These are phyloP conservation scores for Rhinolophus sinicus DNA, from an alignment of 2,113 vertebrate species.

Conservation along the genomic window DNA sequence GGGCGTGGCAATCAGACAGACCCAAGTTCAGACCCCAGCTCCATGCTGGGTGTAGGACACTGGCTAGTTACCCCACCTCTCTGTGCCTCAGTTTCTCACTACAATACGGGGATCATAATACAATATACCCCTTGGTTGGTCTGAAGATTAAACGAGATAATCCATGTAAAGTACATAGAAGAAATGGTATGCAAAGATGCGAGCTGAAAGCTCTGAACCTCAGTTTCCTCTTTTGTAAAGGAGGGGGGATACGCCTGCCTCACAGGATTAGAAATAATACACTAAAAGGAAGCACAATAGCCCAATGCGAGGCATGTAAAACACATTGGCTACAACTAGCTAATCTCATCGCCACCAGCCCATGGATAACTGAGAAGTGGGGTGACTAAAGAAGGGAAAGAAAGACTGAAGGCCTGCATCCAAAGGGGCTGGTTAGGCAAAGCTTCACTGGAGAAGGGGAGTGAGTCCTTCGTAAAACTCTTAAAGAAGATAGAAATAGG, in stretches of 20 bases:
- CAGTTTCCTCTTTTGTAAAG: neutral
- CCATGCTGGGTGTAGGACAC: rapidly evolving
- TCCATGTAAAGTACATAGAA: neutral
- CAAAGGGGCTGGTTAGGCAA: neutral
- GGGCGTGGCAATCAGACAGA: neutral
- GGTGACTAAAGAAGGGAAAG: neutral
- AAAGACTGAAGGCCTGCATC: neutral
- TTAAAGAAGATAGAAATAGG: neutral
- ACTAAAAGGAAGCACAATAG: rapidly evolving
- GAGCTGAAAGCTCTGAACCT: neutral
- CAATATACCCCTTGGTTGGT: neutral
- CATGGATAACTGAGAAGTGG: neutral
- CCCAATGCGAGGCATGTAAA: rapidly evolving
- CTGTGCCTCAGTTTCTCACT: neutral
- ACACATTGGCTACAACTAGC: neutral
- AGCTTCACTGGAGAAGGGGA: neutral
- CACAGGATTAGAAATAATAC: neutral
- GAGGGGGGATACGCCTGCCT: neutral
- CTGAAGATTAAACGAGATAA: neutral
- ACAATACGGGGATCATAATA: neutral
- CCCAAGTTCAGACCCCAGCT: neutral
- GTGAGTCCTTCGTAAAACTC: neutral
- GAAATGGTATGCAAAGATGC: neutral
- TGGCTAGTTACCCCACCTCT: neutral
- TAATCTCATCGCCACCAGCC: neutral